These are phyloP conservation scores for Crambe crambe DNA, from an alignment of 37 sponge, comb jelly and placozoan genomes.

Conservation along the genomic window DNA sequence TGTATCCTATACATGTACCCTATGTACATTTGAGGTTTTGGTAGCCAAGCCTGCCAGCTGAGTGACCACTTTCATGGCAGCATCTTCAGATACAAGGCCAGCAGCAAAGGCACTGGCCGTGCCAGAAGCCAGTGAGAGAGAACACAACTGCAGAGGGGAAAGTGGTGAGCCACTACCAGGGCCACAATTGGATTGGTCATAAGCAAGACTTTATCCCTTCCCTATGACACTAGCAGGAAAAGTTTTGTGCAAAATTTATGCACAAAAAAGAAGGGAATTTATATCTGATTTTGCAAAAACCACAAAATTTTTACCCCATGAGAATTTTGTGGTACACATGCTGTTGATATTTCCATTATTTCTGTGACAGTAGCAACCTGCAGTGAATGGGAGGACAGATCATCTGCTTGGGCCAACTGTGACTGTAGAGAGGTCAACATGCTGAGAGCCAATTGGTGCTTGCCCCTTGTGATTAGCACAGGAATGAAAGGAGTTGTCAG, in stretches of 20 bases:
- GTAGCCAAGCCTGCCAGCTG: slow-evolving; percentile 24
- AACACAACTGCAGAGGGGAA: slow-evolving; percentile 1
- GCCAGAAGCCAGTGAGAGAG: slow-evolving; percentile 14
- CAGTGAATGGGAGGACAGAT: not conserved
- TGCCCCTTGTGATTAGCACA: not conserved
- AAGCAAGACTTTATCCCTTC: too few species aligned
- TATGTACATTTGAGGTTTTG: slow-evolving; percentile 1
- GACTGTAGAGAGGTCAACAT: not conserved
- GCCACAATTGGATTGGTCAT: too few species aligned
- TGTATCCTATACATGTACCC: too few species aligned
- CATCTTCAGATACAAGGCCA: slow-evolving; percentile 10
- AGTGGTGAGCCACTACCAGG: too few species aligned
- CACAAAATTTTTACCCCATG: too few species aligned
- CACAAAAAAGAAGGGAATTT: too few species aligned
- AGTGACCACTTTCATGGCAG: not conserved
- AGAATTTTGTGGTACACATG: too few species aligned
- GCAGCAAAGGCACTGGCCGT: not conserved
- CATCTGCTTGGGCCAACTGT: not conserved
- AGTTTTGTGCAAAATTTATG: too few species aligned
- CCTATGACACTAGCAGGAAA: too few species aligned
- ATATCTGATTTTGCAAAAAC: too few species aligned
- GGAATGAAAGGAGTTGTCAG: slow-evolving; percentile 5
- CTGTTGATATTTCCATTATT: too few species aligned
- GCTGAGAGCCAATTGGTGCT: not conserved
- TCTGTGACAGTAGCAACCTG: slow-evolving; percentile 7